Evolutionary conservation across 1,140 invertebrate species (phyloP).

Genomic region (Tetranychus cinnabarinus): DNA sequence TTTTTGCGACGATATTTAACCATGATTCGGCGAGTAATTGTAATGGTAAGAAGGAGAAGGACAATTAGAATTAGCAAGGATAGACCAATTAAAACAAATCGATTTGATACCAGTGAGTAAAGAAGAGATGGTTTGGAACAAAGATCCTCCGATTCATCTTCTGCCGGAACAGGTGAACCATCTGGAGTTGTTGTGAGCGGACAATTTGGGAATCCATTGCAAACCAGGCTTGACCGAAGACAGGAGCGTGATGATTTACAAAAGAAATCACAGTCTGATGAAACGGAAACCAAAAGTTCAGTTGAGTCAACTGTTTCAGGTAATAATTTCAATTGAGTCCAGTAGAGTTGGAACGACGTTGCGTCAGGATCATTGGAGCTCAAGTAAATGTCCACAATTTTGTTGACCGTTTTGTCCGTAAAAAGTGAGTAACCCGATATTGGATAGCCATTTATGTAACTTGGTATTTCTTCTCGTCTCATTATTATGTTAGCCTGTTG

Average conservation of each 20-base stretch:
- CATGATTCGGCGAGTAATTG: background rate
- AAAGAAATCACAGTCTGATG: slow-evolving; percentile 39
- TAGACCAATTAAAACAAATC: background rate
- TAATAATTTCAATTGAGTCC: slow-evolving; percentile 13
- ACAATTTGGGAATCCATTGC: slow-evolving; percentile 65
- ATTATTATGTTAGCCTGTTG: background rate
- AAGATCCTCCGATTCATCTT: background rate
- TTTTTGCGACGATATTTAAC: background rate
- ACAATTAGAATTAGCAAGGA: background rate
- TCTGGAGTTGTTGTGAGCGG: slow-evolving; percentile 22
- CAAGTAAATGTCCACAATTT: slow-evolving; percentile 1
- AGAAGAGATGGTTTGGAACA: background rate
- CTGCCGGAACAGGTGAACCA: background rate
- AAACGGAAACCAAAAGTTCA: slow-evolving; percentile 12
- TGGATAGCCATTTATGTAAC: background rate
- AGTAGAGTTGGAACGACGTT: slow-evolving; percentile 12
- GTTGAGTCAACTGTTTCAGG: slow-evolving; percentile 9
- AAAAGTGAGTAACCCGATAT: background rate
- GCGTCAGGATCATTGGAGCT: slow-evolving; percentile 8
- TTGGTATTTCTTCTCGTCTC: background rate
- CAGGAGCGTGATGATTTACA: slow-evolving; percentile 56
- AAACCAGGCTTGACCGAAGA: slow-evolving; percentile 50
- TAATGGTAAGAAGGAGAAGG: background rate
- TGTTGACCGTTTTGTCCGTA: background rate
- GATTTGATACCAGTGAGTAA: background rate